phyloP scores from a whole-genome alignment of 2,797 vertebrate species.

The Pogonophryne albipinna region DNA sequence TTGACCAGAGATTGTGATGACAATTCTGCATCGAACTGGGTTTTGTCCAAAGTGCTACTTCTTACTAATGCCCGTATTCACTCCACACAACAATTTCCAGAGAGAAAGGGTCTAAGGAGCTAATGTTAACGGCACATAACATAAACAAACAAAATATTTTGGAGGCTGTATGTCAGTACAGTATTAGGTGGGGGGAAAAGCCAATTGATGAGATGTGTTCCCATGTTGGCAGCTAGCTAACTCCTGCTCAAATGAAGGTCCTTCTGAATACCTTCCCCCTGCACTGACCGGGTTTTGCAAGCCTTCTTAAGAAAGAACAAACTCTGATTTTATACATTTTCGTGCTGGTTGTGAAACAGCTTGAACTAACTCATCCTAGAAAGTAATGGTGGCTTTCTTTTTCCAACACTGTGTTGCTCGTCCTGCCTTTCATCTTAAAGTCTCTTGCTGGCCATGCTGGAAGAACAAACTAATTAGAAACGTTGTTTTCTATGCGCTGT shows the following conservation, averaged over 20 bases:
- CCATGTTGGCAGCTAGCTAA: background rate
- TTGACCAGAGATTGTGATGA: too few relatives aligned
- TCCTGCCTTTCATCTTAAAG: slow-evolving; percentile 21
- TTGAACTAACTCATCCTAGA: background rate
- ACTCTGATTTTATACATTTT: background rate
- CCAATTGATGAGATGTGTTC: background rate
- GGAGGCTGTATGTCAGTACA: background rate
- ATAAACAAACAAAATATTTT: too few relatives aligned
- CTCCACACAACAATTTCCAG: too few relatives aligned
- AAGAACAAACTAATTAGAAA: too few relatives aligned
- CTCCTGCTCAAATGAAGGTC: background rate
- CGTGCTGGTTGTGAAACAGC: background rate
- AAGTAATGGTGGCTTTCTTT: slow-evolving; percentile 6
- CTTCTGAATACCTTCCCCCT: background rate
- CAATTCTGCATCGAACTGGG: too few relatives aligned
- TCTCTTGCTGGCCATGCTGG: slow-evolving; percentile 40
- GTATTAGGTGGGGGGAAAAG: background rate
- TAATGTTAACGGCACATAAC: too few relatives aligned
- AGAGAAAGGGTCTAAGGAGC: too few relatives aligned
- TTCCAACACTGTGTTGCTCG: slow-evolving; percentile 27
- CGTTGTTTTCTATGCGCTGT: too few relatives aligned
- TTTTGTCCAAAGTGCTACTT: too few relatives aligned
- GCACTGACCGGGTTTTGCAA: too few relatives aligned
- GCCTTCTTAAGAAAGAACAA: too few relatives aligned
- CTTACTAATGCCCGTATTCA: too few relatives aligned